A percentile compares a stretch with the other conserved stretches of the same genome.
Conservation (phyloP, 2,888 invertebrate genomes). For the Trachelus troglodyta region DNA sequence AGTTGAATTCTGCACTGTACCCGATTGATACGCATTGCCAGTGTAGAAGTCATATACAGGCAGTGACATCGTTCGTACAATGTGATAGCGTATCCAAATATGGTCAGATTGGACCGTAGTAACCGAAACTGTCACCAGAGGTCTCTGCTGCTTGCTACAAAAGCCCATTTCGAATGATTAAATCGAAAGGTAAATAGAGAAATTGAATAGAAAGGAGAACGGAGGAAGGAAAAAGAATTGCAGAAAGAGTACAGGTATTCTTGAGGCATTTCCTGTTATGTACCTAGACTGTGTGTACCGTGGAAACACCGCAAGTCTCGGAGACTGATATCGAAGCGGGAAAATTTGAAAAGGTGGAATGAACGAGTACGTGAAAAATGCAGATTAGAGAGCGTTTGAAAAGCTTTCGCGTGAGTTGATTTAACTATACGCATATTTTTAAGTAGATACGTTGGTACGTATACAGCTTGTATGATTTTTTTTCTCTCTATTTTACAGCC, state of each 20-base stretch:
- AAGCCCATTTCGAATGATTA: background rate
- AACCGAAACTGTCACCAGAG: background rate
- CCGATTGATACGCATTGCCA: slow-evolving; percentile 30
- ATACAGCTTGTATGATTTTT: background rate
- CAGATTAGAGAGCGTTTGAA: background rate
- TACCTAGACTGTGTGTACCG: background rate
- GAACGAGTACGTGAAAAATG: background rate
- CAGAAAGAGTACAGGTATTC: background rate
- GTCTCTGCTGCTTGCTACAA: background rate
- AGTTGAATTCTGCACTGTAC: slow-evolving; percentile 32
- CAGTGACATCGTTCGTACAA: slow-evolving; percentile 19
- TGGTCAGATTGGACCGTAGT: background rate
- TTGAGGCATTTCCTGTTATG: background rate
- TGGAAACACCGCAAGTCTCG: background rate
- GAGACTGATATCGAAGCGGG: background rate
- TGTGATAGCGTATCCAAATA: background rate
- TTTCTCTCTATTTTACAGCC: background rate
- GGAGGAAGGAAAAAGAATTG: background rate
- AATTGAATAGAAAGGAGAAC: background rate
- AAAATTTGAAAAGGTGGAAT: background rate
- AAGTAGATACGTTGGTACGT: background rate
- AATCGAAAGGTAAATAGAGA: background rate
- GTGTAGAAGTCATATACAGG: slow-evolving; percentile 18
- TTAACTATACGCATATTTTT: background rate
- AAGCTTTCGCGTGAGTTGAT: background rate